Base-by-base conservation (phyloP, 2,113 vertebrate species). In the Pleuronectes platessa region DNA sequence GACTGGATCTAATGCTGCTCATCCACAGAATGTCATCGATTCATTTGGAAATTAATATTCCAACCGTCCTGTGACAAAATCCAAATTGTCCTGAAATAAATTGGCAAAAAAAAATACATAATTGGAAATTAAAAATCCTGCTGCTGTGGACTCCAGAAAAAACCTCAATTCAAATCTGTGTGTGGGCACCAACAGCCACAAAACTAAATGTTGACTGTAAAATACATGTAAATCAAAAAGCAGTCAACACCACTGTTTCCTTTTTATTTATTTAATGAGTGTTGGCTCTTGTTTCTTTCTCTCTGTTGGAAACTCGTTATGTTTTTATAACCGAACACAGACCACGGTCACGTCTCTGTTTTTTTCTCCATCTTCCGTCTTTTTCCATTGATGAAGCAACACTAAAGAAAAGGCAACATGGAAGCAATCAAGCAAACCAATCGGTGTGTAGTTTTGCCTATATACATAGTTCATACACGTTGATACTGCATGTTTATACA, bases 401-500 rank as follows among this genome's bases (percentile, higher is more conserved):
- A 93, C 84, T 92, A 92, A 91, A 83, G 78, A 92, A 91, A 92
- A 89, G 80, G 88, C 90, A 92, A 89, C 89, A 91, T 81, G 90
- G 90, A 93, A 93, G 89, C 90, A 93, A 92, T 90, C 87, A 88
- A 91, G 83, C 83, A 93, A 31, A 86, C 89, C 87, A 94, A 92
- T 90, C 42, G 82, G 89, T 90, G 89, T 94, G 94, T 95, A 95
- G 94, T 92, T 94, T 88, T 85, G 88, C 90, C 81, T 94, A 93
- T 95, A 95, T 89, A 94, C 86, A 94, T 94, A 93, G 90, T 91
- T 91, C 92, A 91, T 89, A 91, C 92, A 91, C 92, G 87, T 37
- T 94, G 93, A 86, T 95, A 94, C 89, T 96, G 96, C 97, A 97
- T 96, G 96, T 92, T 94, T 90, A 90, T 94, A 94, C 93, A 93